Evolutionary conservation across 2,888 invertebrate species (phyloP), one percentile per base, ranked within the genome.

Genomic region (Agrotis ipsilon): DNA sequence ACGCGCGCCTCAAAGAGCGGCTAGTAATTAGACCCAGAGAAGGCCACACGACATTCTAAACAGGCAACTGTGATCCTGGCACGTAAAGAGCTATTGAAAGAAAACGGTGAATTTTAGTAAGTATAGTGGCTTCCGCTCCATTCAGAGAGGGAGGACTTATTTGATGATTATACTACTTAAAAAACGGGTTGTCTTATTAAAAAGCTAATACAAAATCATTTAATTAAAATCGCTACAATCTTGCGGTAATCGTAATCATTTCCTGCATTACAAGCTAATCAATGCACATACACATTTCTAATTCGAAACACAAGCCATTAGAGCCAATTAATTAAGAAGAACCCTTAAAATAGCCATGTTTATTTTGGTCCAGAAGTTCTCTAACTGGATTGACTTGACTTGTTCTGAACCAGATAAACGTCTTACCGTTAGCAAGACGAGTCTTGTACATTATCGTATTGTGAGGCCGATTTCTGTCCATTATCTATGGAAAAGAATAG

Each of bases 321-420:
- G 51, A 57, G 48, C 39, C 27, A 43, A 46, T 57, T 1, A 52
- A 24, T 62, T 77, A 9, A 54, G 59, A 72, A 46, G 3, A 16
- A 0, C 1, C 45, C 45, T 65, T 43, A 49, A 65, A 76, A 66
- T 55, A 54, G 27, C 19, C 9, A 67, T 79, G 71, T 78, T 75
- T 78, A 75, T 80, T 80, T 68, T 67, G 64, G 75, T 80, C 78
- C 52, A 64, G 64, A 64, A 32, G 24, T 3, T n/a, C 57, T 51
- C 16, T 45, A 80, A 78, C 80, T 54, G 80, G 75, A 54, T 58
- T 54, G 7, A 46, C 61, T 60, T 27, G 45, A 57, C 66, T 54
- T 32, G 74, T 45, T n/a, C 3, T 1, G 27, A 75, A 79, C 75
- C 19, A 78, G 81, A 77, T 68, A 55, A 68, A 66, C 70, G 19